Evolutionary conservation across 2,888 invertebrate genomes (phyloP).

Genomic region (Netelia inedita): DNA sequence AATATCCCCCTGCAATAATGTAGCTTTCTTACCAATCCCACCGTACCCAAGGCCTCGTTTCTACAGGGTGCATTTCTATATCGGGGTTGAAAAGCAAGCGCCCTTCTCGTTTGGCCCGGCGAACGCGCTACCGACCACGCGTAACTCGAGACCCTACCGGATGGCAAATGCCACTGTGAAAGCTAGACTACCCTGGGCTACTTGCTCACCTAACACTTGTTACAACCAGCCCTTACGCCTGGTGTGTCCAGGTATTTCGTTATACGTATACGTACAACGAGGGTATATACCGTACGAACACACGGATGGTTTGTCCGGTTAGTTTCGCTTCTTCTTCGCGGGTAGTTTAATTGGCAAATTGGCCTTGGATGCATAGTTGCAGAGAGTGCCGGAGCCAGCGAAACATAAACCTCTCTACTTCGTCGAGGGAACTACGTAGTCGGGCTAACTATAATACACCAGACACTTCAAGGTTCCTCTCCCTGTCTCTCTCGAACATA

Average conservation of each 20-base stretch:
- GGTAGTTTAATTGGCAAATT: conserved; percentile 83
- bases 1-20: conserved; percentile 79
- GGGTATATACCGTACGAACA: conserved; percentile 36
- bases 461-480: neutral
- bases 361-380: conserved; percentile 70
- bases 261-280: conserved; percentile 56
- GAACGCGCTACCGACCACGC: conserved; percentile 68
- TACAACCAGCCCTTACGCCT: conserved; percentile 31
- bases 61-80: conserved; percentile 35
- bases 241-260: conserved; percentile 56
- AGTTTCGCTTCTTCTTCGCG: conserved; percentile 79
- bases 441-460: conserved; percentile 14
- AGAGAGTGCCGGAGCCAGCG: conserved; percentile 4
- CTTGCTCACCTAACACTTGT: conserved; percentile 64
- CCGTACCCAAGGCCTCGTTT: conserved; percentile 23
- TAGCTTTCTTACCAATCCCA: conserved; percentile 81
- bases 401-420: conserved; percentile 33
- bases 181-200: conserved; percentile 36
- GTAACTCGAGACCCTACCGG: conserved; percentile 65
- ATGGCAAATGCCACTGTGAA: conserved; percentile 49
- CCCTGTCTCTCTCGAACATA: neutral
- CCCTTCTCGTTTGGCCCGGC: conserved; percentile 55
- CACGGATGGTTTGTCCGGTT: conserved; percentile 74
- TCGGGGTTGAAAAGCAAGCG: conserved; percentile 8
- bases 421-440: conserved; percentile 18